Evolutionary conservation across 2,113 vertebrate genomes (phyloP).

Genomic region (Leiothrix lutea): DNA sequence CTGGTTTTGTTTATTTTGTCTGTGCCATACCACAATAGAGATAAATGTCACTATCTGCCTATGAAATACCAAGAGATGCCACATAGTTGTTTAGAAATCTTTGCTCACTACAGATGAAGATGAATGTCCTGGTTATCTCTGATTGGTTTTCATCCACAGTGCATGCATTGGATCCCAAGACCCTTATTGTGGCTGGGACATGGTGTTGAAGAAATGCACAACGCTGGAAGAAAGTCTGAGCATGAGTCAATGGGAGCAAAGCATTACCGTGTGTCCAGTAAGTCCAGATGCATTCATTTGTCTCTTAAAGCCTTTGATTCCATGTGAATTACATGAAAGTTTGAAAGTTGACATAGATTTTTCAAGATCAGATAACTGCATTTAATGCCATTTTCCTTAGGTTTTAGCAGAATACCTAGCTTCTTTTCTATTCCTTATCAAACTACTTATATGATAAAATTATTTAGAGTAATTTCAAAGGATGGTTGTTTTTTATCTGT

Average conservation of each 20-base stretch:
- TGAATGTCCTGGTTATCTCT: not conserved
- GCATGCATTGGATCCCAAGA: conserved; percentile 91
- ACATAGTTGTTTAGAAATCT: not conserved
- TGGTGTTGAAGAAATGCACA: conserved; percentile 90
- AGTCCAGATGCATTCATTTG: conserved; percentile 39
- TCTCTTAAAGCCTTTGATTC: not conserved
- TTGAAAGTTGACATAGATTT: not conserved
- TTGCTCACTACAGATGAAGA: not conserved
- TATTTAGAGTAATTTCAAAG: not conserved
- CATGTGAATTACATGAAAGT: not conserved
- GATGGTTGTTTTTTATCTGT: not conserved
- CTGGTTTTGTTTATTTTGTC: not conserved
- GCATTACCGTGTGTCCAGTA: conserved; percentile 89
- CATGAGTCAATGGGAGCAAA: conserved; percentile 97
- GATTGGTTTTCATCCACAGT: conserved; percentile 69
- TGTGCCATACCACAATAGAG: not conserved
- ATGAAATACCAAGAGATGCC: not conserved
- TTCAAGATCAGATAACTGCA: not conserved
- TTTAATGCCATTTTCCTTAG: not conserved
- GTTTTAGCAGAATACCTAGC: not conserved
- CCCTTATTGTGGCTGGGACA: conserved; percentile 96
- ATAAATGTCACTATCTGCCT: not conserved
- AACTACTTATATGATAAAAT: not conserved
- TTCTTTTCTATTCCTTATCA: not conserved
- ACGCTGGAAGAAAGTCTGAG: conserved; percentile 91